Evolutionary conservation across 1,140 invertebrate species (phyloP).

Genomic region (Drosophila kikkawai): DNA sequence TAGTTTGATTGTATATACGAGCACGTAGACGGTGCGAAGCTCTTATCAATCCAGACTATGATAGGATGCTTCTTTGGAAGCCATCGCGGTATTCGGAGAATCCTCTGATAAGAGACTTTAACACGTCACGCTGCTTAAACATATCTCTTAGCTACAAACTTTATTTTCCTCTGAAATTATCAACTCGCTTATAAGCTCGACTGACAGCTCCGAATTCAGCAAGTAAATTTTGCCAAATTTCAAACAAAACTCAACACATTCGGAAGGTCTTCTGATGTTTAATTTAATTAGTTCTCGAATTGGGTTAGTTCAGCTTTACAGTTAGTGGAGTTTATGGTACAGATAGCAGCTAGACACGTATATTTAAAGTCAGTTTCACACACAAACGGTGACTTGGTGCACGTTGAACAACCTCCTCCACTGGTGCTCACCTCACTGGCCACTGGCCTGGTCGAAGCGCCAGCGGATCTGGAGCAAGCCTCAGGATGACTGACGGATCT

Average conservation of each 20-base stretch:
- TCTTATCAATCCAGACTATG: no score
- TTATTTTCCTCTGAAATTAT: no score
- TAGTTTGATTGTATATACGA: no score
- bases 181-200: no score
- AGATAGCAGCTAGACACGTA: constrained; percentile 68
- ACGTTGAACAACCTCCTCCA: constrained; percentile 3
- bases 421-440: constrained; percentile 12
- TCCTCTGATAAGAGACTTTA: no score
- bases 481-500: constrained; percentile 74
- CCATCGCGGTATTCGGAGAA: no score
- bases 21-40: no score
- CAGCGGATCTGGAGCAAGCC: constrained; percentile 67
- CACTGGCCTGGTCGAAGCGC: constrained; percentile 48
- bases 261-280: background rate
- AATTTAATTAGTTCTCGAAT: constrained; percentile 33
- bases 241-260: background rate
- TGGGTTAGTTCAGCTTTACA: constrained; percentile 38
- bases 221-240: background rate
- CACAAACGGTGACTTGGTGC: constrained; percentile 24
- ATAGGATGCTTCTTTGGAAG: no score
- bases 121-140: no score
- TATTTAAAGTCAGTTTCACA: constrained; percentile 55
- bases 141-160: no score
- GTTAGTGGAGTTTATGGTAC: constrained; percentile 60
- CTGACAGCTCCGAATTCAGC: no score